Percentiles rank a stretch among this genome's conserved stretches.
Evolutionary conservation across 2,797 vertebrate genomes (phyloP).

Genomic region (Pterois miles): DNA sequence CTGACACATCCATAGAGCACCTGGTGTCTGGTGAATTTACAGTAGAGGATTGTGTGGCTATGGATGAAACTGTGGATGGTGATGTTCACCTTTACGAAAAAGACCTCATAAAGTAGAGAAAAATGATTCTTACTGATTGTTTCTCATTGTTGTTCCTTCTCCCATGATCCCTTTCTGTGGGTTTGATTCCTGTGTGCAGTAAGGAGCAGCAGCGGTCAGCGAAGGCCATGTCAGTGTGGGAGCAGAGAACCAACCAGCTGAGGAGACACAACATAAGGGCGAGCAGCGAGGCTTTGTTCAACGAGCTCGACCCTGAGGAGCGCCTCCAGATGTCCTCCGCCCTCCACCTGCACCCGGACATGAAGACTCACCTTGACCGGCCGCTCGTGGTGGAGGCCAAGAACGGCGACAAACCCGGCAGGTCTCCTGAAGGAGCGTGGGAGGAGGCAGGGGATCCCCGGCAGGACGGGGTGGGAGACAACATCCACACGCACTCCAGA

Average conservation of each 20-base stretch:
- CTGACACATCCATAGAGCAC: slow-evolving; percentile 61
- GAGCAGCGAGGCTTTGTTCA: slow-evolving; percentile 95
- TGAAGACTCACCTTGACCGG: slow-evolving; percentile 94
- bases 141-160: neutral
- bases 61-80: slow-evolving; percentile 52
- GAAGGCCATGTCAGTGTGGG: slow-evolving; percentile 95
- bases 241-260: slow-evolving; percentile 96
- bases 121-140: neutral
- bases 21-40: neutral
- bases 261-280: slow-evolving; percentile 91
- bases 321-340: slow-evolving; percentile 85
- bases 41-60: slow-evolving; percentile 29
- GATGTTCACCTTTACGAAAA: neutral
- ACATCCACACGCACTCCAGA: slow-evolving; percentile 58
- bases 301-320: slow-evolving; percentile 93
- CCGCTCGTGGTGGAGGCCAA: slow-evolving; percentile 90
- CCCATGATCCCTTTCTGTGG: slow-evolving; percentile 23
- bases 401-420: slow-evolving; percentile 61
- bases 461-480: slow-evolving; percentile 42
- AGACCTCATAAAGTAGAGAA: neutral
- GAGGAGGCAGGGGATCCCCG: slow-evolving; percentile 40
- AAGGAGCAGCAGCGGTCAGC: slow-evolving; percentile 91
- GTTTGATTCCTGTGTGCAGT: slow-evolving; percentile 75
- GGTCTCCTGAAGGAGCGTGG: slow-evolving; percentile 20
- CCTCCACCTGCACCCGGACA: slow-evolving; percentile 91